Conservation (phyloP, 2,888 invertebrate species). For the Myopa testacea region DNA sequence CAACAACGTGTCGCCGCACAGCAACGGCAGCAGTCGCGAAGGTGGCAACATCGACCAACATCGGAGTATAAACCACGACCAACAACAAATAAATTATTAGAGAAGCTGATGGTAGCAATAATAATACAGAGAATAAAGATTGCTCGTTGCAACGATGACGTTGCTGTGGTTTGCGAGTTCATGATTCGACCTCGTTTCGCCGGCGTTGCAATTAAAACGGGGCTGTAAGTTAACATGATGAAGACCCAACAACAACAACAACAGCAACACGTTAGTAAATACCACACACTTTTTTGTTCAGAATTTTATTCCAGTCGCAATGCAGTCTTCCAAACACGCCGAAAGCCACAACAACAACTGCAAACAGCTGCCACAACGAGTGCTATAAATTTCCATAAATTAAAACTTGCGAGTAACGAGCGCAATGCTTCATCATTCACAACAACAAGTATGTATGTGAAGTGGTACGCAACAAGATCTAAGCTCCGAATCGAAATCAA, state of each 20-base stretch:
- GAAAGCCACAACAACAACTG: not conserved
- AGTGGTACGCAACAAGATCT: no score
- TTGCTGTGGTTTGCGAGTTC: slow-evolving; percentile 4
- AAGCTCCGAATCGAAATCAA: no score
- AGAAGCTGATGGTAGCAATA: slow-evolving; percentile 34
- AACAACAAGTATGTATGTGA: no score
- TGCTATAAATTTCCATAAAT: no score
- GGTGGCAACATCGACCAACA: not conserved
- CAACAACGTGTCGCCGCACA: slow-evolving; percentile 27
- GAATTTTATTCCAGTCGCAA: not conserved
- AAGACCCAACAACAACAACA: not conserved
- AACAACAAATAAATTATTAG: slow-evolving; percentile 22
- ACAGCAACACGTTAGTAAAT: not conserved
- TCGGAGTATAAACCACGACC: slow-evolving; percentile 20
- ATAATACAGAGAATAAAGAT: not conserved
- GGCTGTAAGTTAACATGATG: slow-evolving; percentile 11
- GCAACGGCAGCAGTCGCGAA: no score
- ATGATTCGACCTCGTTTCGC: slow-evolving; percentile 29
- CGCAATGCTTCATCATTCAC: no score
- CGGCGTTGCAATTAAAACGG: slow-evolving; percentile 22
- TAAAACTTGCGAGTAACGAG: no score
- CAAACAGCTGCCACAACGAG: no score
- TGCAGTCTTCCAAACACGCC: not conserved
- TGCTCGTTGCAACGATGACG: slow-evolving; percentile 1
- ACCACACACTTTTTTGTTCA: not conserved